Evolutionary conservation across 2,113 vertebrate species (phyloP), one percentile per base, ranked within the genome.

Genomic region (Lepisosteus oculatus): DNA sequence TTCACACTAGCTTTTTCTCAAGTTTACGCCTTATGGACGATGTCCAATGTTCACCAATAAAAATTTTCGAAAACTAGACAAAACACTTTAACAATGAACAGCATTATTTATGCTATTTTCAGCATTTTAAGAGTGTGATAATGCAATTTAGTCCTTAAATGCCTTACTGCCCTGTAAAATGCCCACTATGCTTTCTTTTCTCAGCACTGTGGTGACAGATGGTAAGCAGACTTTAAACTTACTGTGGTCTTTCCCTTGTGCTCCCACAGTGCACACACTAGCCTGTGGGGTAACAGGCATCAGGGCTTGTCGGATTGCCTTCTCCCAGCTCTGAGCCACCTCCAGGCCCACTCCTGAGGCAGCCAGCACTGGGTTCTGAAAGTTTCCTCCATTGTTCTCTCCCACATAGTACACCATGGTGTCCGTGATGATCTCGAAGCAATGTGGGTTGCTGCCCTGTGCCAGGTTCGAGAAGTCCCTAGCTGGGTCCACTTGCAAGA

Each of bases 331-430:
- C 83, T 96, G 95, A 55, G 95, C 96, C 81, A 99, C 95, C 59
- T 98, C 96, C 80, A 94, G 85, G 79, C 97, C 96, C 54, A 98
- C 93, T 79, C 96, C 97, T 0, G 95, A 92, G 71, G 96, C 95
- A 29, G 95, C 95, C 83, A 99, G 90, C 73, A 88, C 91, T 0
- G 96, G 94, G 83, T 86, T 98, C 81, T 96, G 93, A 80, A 93
- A 93, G 83, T 82, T 85, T 75, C 92, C 92, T 72, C 91, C 88
- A 77, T 90, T 95, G 87, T 95, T 95, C 85, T 99, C 98, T n/a
- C 98, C 98, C 76, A 98, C 97, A 75, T 97, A 99, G 90, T 98
- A 99, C 6, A 98, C 94, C 94, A 98, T 95, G 43, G 95, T 98
- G 79, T 94, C 94, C 42, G 98, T 99, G 88, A 99, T 95, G 85